phyloP scores from a whole-genome alignment of 2,113 vertebrate species.

The Ornithorhynchus anatinus region DNA sequence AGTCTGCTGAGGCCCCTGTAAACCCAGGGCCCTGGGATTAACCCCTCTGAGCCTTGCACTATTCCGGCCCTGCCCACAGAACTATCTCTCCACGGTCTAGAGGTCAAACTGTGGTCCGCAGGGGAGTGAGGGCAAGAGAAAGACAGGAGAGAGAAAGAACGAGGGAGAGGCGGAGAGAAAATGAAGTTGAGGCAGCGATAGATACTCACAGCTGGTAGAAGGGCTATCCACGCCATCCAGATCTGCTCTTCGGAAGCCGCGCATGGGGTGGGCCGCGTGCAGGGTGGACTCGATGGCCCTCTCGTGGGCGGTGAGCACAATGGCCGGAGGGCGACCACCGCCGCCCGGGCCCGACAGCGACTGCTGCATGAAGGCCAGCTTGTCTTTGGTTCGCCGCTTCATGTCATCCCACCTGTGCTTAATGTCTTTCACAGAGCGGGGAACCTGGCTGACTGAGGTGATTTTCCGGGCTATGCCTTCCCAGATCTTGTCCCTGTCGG shows the following conservation, averaged over 20 bases:
- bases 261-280: conserved; percentile 52
- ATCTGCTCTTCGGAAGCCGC: conserved; percentile 47
- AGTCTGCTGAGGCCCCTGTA: too few relatives aligned
- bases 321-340: conserved; percentile 48
- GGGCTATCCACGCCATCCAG: conserved; percentile 67
- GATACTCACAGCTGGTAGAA: conserved; percentile 75
- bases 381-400: conserved; percentile 81
- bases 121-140: not conserved
- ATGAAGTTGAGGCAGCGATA: conserved; percentile 54
- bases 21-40: too few relatives aligned
- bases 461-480: conserved; percentile 79
- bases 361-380: conserved; percentile 76
- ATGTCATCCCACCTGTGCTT: conserved; percentile 82
- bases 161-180: too few relatives aligned
- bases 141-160: not conserved
- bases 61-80: too few relatives aligned
- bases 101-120: too few relatives aligned
- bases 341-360: conserved; percentile 65
- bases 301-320: conserved; percentile 67
- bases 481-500: conserved; percentile 81
- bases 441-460: conserved; percentile 76
- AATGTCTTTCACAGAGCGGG: conserved; percentile 78
- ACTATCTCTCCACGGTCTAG: too few relatives aligned
- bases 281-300: conserved; percentile 69
- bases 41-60: too few relatives aligned